Evolutionary conservation across 2,113 vertebrate species (phyloP).

Genomic region (Amia ocellicauda): DNA sequence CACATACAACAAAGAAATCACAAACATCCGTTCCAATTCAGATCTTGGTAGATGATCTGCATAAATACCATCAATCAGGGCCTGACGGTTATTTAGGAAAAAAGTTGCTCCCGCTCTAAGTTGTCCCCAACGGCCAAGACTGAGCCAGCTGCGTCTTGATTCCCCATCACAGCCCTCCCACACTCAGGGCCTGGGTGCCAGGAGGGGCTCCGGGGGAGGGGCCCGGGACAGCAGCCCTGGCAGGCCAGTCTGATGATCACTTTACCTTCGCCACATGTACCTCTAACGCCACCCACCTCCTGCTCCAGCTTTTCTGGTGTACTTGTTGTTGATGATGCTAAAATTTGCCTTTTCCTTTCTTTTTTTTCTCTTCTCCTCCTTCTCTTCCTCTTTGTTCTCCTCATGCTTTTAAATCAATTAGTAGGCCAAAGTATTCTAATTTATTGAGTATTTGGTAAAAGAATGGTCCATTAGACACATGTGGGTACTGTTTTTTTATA

Average conservation of each 20-base stretch:
- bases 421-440: no score
- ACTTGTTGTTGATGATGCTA: no score
- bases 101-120: background rate
- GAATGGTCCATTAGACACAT: no score
- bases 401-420: no score
- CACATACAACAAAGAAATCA: no score
- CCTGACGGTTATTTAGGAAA: background rate
- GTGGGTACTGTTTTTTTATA: no score
- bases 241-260: constrained; percentile 32
- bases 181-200: constrained; percentile 25
- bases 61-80: background rate
- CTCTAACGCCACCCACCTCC: no score
- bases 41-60: background rate
- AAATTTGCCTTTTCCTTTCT: no score
- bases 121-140: background rate
- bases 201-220: constrained; percentile 29
- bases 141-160: constrained; percentile 21
- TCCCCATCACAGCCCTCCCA: constrained; percentile 29
- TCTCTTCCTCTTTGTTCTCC: no score
- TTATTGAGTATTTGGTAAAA: no score
- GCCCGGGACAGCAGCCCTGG: constrained; percentile 24
- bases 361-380: no score
- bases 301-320: constrained; percentile 39
- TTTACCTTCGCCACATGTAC: no score
- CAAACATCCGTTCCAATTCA: background rate